phyloP scores from a whole-genome alignment of 1,140 invertebrate species.

The Hyphantria cunea region DNA sequence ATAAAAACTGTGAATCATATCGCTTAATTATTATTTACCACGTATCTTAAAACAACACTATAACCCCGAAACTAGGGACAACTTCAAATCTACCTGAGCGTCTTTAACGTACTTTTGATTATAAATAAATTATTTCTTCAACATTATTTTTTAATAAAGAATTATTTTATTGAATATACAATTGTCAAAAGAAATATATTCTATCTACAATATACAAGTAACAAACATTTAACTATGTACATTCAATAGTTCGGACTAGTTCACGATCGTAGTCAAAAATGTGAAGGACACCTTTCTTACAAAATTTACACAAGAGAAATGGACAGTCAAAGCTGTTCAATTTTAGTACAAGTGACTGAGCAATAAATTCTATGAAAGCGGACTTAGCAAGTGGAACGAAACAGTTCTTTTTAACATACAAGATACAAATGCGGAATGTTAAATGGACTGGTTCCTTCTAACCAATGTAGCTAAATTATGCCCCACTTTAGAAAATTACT shows the following conservation, averaged over 20 bases:
- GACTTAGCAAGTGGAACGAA: background rate
- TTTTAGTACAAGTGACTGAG: slow-evolving; percentile 24
- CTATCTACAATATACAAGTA: slow-evolving; percentile 82
- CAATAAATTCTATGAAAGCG: slow-evolving; percentile 5
- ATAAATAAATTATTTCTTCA: slow-evolving; percentile 71
- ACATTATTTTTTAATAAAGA: slow-evolving; percentile 64
- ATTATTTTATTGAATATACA: slow-evolving; percentile 72
- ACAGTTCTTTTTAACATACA: background rate
- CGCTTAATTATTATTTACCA: slow-evolving; percentile 56
- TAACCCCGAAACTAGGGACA: slow-evolving; percentile 44
- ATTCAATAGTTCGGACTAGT: slow-evolving; percentile 78
- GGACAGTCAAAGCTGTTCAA: slow-evolving; percentile 35
- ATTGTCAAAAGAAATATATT: slow-evolving; percentile 76
- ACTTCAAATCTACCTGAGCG: slow-evolving; percentile 63
- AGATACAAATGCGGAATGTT: background rate
- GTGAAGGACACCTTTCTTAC: slow-evolving; percentile 56
- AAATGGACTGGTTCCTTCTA: background rate
- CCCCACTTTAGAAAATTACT: slow-evolving; percentile 1
- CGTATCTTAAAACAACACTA: slow-evolving; percentile 51
- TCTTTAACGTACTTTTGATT: slow-evolving; percentile 59
- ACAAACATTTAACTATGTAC: slow-evolving; percentile 81
- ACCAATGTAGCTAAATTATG: background rate
- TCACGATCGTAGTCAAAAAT: slow-evolving; percentile 72
- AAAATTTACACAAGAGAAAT: slow-evolving; percentile 67
- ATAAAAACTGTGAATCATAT: slow-evolving; percentile 50